phyloP scores from a whole-genome alignment of 2,113 vertebrate species.

The Pseudorhombus dupliciocellatus region DNA sequence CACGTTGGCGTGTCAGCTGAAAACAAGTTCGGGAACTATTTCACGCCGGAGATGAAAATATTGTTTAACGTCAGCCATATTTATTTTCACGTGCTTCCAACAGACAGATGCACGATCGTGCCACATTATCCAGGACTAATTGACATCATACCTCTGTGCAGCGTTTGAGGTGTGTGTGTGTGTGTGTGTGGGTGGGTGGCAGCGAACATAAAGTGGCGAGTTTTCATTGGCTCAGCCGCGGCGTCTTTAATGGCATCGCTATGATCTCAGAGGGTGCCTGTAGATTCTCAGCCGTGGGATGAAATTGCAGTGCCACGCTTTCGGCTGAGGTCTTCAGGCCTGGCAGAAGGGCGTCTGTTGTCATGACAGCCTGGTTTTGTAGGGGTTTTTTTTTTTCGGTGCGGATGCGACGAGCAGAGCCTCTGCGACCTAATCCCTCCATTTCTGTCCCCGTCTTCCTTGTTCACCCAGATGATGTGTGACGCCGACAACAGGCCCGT shows the following conservation, averaged over 20 bases:
- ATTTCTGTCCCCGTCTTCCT: conserved; percentile 2
- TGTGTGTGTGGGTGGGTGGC: conserved; percentile 51
- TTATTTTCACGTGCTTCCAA: conserved; percentile 57
- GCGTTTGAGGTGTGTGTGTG: conserved; percentile 67
- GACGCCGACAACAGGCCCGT: conserved; percentile 24
- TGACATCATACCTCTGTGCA: conserved; percentile 63
- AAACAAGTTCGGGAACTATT: conserved; percentile 19
- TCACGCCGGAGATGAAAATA: conserved; percentile 17
- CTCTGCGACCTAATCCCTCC: not conserved
- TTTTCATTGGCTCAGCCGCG: conserved; percentile 71
- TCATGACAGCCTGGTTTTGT: conserved; percentile 20
- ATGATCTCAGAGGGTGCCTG: conserved; percentile 75
- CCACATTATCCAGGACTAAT: conserved; percentile 55
- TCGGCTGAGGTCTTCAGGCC: conserved; percentile 33
- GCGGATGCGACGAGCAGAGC: not conserved
- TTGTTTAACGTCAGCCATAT: conserved; percentile 44
- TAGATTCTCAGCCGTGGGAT: conserved; percentile 65
- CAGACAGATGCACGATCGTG: conserved; percentile 45
- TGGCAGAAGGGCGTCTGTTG: conserved; percentile 31
- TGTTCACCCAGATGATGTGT: conserved; percentile 2
- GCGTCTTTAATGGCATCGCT: conserved; percentile 66
- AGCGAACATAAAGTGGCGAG: conserved; percentile 41
- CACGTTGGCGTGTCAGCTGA: conserved; percentile 10
- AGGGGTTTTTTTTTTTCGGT: conserved; percentile 6
- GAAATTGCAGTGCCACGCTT: conserved; percentile 65